phyloP scores from a whole-genome alignment of 2,888 invertebrate species.

The Leucoptera coffeella region DNA sequence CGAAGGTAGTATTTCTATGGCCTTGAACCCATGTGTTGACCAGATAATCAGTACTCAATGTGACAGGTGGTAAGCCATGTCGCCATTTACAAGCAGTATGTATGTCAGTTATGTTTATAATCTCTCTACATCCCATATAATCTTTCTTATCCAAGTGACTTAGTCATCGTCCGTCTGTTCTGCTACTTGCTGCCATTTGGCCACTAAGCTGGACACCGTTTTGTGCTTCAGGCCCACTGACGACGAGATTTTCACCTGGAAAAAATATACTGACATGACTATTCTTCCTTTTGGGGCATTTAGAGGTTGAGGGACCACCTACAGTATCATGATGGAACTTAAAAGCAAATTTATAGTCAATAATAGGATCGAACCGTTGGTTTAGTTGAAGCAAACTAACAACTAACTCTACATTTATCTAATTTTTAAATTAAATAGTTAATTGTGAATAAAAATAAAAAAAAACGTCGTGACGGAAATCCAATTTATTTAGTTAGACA shows the following conservation, averaged over 20 bases:
- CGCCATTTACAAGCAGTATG: too few relatives aligned
- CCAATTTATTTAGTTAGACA: too few relatives aligned
- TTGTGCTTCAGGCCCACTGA: conserved; percentile 55
- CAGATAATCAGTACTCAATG: too few relatives aligned
- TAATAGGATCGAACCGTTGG: background rate
- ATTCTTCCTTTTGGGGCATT: background rate
- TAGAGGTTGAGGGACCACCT: background rate
- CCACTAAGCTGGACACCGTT: conserved; percentile 56
- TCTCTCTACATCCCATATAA: too few relatives aligned
- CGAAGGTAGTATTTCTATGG: too few relatives aligned
- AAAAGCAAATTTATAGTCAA: background rate
- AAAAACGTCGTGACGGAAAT: too few relatives aligned
- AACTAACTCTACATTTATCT: background rate
- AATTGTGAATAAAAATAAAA: too few relatives aligned
- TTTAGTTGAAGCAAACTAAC: background rate
- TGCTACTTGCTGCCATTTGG: conserved; percentile 64
- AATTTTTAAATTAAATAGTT: too few relatives aligned
- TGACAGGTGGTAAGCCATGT: too few relatives aligned
- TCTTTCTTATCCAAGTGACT: too few relatives aligned
- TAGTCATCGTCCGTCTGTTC: conserved; percentile 36
- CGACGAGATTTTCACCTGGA: conserved; percentile 33
- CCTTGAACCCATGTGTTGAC: too few relatives aligned
- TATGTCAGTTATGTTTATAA: too few relatives aligned
- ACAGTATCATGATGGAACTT: background rate
- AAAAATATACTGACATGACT: background rate